phyloP scores from a whole-genome alignment of 2,888 invertebrate species.

The Vandiemenella viatica region DNA sequence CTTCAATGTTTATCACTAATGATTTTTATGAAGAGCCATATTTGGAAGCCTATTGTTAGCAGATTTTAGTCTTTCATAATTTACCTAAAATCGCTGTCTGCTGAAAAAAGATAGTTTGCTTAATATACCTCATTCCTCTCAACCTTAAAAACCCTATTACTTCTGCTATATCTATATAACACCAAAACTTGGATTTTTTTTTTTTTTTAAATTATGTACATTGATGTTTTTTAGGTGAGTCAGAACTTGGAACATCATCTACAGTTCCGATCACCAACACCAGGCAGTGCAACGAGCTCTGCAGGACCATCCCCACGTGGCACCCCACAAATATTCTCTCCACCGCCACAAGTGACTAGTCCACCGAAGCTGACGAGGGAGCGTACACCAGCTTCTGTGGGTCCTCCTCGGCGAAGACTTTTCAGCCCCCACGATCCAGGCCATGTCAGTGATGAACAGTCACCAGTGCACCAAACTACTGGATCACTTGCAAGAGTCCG shows the following conservation, averaged over 20 bases:
- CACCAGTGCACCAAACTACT: background rate
- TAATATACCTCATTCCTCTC: too few species aligned
- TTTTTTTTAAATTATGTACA: too few species aligned
- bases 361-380: constrained; percentile 35
- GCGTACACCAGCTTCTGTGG: constrained; percentile 18
- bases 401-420: constrained; percentile 25
- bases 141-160: too few species aligned
- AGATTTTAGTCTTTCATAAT: too few species aligned
- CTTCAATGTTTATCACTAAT: too few species aligned
- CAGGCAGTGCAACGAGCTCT: constrained; percentile 10
- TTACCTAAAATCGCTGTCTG: too few species aligned
- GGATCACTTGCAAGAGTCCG: constrained; percentile 22
- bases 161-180: too few species aligned
- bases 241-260: constrained; percentile 14
- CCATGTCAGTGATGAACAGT: constrained; percentile 9
- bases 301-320: constrained; percentile 12
- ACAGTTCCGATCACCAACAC: constrained; percentile 12
- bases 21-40: too few species aligned
- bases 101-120: too few species aligned
- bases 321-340: constrained; percentile 13
- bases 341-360: constrained; percentile 19
- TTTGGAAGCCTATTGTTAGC: too few species aligned
- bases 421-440: constrained; percentile 46
- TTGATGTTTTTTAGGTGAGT: constrained; percentile 21
- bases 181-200: too few species aligned